Evolutionary conservation across 2,797 vertebrate genomes (phyloP), one percentile per base, ranked within the genome.

Genomic region (Peromyscus attwateri): DNA sequence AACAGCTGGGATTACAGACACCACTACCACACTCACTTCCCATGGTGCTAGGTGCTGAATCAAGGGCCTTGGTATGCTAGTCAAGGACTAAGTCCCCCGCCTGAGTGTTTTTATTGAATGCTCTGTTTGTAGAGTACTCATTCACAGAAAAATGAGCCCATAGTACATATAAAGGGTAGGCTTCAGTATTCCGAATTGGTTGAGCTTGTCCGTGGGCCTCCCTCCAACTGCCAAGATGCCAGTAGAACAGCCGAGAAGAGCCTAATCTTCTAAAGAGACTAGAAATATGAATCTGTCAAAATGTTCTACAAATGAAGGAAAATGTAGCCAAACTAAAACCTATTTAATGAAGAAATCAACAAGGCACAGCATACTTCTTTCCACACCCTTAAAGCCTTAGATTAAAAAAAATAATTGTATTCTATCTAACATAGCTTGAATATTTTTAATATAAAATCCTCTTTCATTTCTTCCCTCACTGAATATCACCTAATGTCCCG

Each of bases 211-310:
- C 40, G 3, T 62, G 84, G 75, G 25, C 16, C 17, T 75, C 40
- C 14, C 13, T 95, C 66, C 68, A 75, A 95, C 19, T 37, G 27
- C 34, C 37, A 43, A 77, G n/a, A 73, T 62, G 73, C 79, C 23
- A 85, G 17, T 0, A 3, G 77, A 27, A 70, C 16, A 43, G 60
- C 66, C 73, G 46, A 93, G 31, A 68, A 81, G 29, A 76, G 83
- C 7, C 31, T n/a, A 75, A 77, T 88, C 95, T 94, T 79, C 76
- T 62, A 60, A 84, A 88, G 71, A 73, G 71, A 10, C 73, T 92
- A 80, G 66, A 95, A 96, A 85, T 57, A 66, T 82, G 52, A 84
- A 21, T 25, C n/a, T 34, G 79, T 81, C 75, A 77, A 89, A 95
- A 79, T 60, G 17, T 55, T 92, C 76, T 4, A 89, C 43, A 25